These are phyloP conservation scores for Isotomurus palustris DNA, from an alignment of 2,888 invertebrate genomes.

Conservation along the genomic window DNA sequence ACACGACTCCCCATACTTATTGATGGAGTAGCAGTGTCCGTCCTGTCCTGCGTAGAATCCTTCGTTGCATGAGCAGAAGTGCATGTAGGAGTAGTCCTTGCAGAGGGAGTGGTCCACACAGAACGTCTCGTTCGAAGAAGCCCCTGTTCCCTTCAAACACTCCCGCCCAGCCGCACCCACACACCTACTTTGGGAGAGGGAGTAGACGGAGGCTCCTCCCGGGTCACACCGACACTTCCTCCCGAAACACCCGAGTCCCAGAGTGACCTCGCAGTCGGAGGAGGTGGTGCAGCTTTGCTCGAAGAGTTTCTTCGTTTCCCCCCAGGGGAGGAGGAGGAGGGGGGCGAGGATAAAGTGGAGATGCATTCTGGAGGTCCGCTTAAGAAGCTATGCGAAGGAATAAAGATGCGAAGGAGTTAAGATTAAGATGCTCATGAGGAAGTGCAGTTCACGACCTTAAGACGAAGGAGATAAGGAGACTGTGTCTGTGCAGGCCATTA, in stretches of 20 bases:
- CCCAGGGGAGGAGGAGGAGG: too few relatives aligned
- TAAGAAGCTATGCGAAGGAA: too few relatives aligned
- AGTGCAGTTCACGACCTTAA: too few relatives aligned
- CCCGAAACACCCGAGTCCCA: conserved; percentile 26
- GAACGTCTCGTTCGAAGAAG: conserved; percentile 21
- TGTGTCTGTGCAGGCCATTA: too few relatives aligned
- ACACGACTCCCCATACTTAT: conserved; percentile 27
- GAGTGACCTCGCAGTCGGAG: conserved; percentile 5
- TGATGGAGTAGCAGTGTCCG: conserved; percentile 32
- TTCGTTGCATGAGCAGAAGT: conserved; percentile 28
- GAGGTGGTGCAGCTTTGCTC: conserved; percentile 17
- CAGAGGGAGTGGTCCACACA: conserved; percentile 29
- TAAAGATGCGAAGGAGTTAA: too few relatives aligned
- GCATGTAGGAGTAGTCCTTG: conserved; percentile 31
- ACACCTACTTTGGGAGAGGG: conserved; percentile 27
- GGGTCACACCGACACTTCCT: conserved; percentile 28
- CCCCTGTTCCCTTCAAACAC: conserved; percentile 16
- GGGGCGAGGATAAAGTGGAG: too few relatives aligned
- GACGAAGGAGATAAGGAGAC: too few relatives aligned
- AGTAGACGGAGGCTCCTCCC: conserved; percentile 34
- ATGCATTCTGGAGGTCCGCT: too few relatives aligned
- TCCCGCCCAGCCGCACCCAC: conserved; percentile 33
- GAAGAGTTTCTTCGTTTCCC: conserved; percentile 14
- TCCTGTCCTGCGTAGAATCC: conserved; percentile 23
- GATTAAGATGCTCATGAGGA: too few relatives aligned